Evolutionary conservation across 2,888 invertebrate species (phyloP), one percentile per base, ranked within the genome.

Genomic region (Atherix ibis): DNA sequence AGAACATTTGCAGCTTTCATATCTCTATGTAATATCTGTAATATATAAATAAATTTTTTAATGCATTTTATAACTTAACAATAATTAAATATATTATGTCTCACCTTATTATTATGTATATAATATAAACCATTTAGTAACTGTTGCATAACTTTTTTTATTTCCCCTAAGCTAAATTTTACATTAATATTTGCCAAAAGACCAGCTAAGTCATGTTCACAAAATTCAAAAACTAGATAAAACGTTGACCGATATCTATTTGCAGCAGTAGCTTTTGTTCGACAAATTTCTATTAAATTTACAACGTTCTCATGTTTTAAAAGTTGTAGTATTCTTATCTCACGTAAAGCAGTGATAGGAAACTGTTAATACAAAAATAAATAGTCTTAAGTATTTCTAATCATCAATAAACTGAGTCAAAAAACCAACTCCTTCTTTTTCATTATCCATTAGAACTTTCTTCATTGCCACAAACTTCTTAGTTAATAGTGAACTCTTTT

Each of bases 1-100:
- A 98, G 65, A 18, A 98, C 92, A 64, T 99, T 98, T 0, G 97
- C 97, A 6, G 98, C 92, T 63, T 98, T 98, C 95, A 98, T 95
- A 51, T 98, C 98, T 47, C 94, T 70, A 52, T 92, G 92, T 1
- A 92, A 58, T 43, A 89, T 88, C 71, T 72, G 41, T 16, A 28
- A 30, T 35, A 9, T n/a, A n/a, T n/a, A n/a, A n/a, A n/a, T n/a
- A n/a, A n/a, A n/a, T n/a, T n/a, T n/a, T n/a, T n/a, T n/a, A n/a
- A n/a, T n/a, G n/a, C n/a, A n/a, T n/a, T n/a, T n/a, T n/a, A n/a
- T n/a, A n/a, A n/a, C n/a, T n/a, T n/a, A n/a, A n/a, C n/a, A n/a
- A n/a, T n/a, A n/a, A n/a, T n/a, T n/a, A n/a, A n/a, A n/a, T n/a
- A n/a, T n/a, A n/a, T n/a, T n/a, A n/a, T n/a, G n/a, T n/a, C 49